Evolutionary conservation across 2,888 invertebrate species (phyloP).

Genomic region (Entomobrya proxima): DNA sequence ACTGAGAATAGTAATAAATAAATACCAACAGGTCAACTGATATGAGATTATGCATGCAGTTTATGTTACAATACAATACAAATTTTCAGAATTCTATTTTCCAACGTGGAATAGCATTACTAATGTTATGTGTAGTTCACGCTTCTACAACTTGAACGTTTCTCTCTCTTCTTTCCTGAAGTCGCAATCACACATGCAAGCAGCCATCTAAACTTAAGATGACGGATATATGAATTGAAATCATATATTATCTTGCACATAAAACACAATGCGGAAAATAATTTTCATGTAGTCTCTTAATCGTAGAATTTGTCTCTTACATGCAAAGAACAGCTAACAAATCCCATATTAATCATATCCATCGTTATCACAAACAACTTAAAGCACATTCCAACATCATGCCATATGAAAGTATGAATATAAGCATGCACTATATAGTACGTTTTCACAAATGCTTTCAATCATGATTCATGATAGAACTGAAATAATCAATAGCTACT

Average conservation of each 20-base stretch:
- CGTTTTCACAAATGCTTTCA: not conserved
- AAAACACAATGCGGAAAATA: constrained; percentile 33
- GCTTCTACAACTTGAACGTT: not conserved
- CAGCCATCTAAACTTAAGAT: not conserved
- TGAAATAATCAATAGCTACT: constrained; percentile 9
- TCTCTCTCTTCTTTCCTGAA: not conserved
- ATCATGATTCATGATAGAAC: not conserved
- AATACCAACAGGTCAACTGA: constrained; percentile 29
- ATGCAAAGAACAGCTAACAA: not conserved
- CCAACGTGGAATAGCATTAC: not conserved
- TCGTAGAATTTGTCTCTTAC: not conserved
- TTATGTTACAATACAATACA: not conserved
- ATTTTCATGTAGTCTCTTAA: not conserved
- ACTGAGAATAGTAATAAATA: constrained; percentile 17
- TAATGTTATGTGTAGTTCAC: not conserved
- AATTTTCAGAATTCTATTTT: not conserved
- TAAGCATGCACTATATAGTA: no score
- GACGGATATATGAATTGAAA: no score
- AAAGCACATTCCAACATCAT: not conserved
- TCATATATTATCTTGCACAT: not conserved
- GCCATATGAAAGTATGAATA: no score
- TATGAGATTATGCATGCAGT: not conserved
- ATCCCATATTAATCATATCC: no score
- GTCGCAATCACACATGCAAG: not conserved
- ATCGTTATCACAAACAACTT: not conserved